Percentiles rank a stretch among this genome's conserved stretches.
Evolutionary conservation across 1,140 invertebrate species (phyloP).

Genomic region (Drosophila neocordata): DNA sequence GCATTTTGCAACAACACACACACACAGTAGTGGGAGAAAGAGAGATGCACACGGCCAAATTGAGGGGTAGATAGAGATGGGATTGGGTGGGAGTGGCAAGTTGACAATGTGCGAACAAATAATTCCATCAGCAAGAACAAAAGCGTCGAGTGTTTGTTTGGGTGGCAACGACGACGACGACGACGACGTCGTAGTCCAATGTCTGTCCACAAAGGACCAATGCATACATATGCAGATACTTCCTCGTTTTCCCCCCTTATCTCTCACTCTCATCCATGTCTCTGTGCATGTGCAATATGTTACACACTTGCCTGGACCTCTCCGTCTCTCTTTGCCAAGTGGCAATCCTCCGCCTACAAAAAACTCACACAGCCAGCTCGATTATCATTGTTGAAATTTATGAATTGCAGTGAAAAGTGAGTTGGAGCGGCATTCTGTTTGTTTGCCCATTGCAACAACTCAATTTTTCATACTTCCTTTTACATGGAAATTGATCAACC

Average conservation of each 20-base stretch:
- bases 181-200: constrained; percentile 40
- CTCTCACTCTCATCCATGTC: background rate
- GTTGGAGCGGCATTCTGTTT: constrained; percentile 27
- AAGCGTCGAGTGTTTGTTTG: constrained; percentile 81
- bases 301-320: constrained; percentile 31
- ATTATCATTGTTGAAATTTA: constrained; percentile 76
- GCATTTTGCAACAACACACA: constrained; percentile 63
- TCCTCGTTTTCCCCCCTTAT: background rate
- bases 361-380: constrained; percentile 49
- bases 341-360: constrained; percentile 50
- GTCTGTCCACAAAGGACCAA: constrained; percentile 51
- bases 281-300: constrained; percentile 53
- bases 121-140: constrained; percentile 82
- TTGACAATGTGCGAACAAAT: constrained; percentile 82
- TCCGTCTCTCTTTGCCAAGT: constrained; percentile 27
- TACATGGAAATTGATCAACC: background rate
- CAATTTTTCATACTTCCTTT: constrained; percentile 28
- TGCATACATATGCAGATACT: constrained; percentile 53
- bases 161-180: constrained; percentile 59
- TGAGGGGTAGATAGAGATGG: constrained; percentile 3
- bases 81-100: constrained; percentile 64
- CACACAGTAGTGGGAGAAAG: background rate
- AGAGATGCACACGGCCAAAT: constrained; percentile 52
- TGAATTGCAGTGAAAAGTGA: constrained; percentile 48
- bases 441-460: constrained; percentile 50